Evolutionary conservation across 2,888 invertebrate genomes (phyloP), one percentile per base, ranked within the genome.

Genomic region (Pyrrhia umbra): DNA sequence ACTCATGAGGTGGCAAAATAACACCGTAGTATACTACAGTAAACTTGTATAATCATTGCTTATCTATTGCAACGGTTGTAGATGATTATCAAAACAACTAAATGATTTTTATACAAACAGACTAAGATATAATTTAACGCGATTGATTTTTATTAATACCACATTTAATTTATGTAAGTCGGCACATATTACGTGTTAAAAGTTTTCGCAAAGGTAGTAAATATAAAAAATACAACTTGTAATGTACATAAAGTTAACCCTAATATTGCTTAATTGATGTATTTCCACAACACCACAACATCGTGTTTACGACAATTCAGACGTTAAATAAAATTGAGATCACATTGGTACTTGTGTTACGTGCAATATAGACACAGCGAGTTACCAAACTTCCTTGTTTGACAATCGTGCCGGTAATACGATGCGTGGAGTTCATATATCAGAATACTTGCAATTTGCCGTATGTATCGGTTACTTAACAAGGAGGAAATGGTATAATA

Each of bases 331-430:
- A 68, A 64, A 80, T 72, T 70, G 78, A 68, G 78, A 76, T 52
- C 76, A n/a, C n/a, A 70, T 63, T 75, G 66, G 56, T 63, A 67
- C 68, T 80, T 72, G 71, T 66, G 76, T 72, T 73, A 79, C 49
- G 46, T 61, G 68, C 56, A 58, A 70, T 79, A 66, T 66, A 60
- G 49, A 77, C 64, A 67, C 50, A 61, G 51, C 30, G 47, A 52
- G 68, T 79, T 79, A 67, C 67, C 64, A 70, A 74, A 80, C 80
- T 80, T 80, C 80, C 80, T 80, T 65, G 72, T 80, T 66, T 75
- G 78, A 80, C 74, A 77, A 65, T 75, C 68, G 58, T 43, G 47
- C 27, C 23, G 55, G 77, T 78, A 80, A 80, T 60, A 51, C 39
- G 67, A 78, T 59, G 54, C 61, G 47, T 56, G 40, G 39, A 69